phyloP scores from a whole-genome alignment of 2,888 invertebrate genomes.

The Laothoe populi region DNA sequence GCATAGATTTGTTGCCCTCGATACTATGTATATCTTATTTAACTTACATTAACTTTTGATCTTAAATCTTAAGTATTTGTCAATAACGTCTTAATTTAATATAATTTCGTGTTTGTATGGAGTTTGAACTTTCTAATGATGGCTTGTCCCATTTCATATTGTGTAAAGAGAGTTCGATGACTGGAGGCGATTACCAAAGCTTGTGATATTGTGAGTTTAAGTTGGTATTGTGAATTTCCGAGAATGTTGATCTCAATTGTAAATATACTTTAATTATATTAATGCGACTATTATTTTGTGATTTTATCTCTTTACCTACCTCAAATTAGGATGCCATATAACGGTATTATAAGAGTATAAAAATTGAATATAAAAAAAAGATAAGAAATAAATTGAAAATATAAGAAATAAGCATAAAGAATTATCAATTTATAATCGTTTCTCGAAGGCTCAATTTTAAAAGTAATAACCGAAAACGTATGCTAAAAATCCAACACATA shows the following conservation, averaged over 20 bases:
- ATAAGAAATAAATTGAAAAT: no score
- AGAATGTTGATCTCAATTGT: slow-evolving; percentile 30
- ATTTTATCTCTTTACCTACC: neutral
- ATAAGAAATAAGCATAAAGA: no score
- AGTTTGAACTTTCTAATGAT: neutral
- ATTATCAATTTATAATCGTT: no score
- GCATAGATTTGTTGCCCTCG: neutral
- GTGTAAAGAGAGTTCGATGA: slow-evolving; percentile 23
- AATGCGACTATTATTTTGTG: neutral
- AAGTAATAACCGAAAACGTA: no score
- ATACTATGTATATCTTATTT: neutral
- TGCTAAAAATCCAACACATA: neutral
- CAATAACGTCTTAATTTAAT: neutral
- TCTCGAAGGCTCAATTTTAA: no score
- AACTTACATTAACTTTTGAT: neutral
- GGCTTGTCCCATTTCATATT: neutral
- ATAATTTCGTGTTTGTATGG: neutral
- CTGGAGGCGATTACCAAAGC: slow-evolving; percentile 30
- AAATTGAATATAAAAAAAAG: no score
- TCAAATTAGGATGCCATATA: neutral
- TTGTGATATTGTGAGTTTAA: slow-evolving; percentile 31
- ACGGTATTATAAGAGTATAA: no score
- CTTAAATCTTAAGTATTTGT: neutral
- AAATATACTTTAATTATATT: slow-evolving; percentile 19
- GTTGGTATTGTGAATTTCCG: slow-evolving; percentile 26